A percentile compares a stretch with the other conserved stretches of the same genome.
Evolutionary conservation across 2,888 invertebrate genomes (phyloP).

Genomic region (Lycaena phlaeas): DNA sequence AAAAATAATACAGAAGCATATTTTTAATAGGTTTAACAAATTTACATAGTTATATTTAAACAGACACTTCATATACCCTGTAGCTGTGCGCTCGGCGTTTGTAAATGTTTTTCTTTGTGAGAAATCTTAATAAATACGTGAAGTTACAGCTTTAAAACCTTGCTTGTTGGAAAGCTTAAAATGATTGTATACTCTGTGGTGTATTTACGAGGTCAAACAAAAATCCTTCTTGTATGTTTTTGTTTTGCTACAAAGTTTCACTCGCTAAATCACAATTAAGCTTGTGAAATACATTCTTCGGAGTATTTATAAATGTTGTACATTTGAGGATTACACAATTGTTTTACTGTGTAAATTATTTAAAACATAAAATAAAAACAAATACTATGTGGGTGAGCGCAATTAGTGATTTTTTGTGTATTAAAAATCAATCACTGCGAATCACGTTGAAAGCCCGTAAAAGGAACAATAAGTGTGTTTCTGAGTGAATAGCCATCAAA

Average conservation of each 20-base stretch:
- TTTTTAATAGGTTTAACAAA: constrained; percentile 2
- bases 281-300: no score
- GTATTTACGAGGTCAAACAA: neutral
- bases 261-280: neutral
- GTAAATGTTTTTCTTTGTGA: constrained; percentile 6
- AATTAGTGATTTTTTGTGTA: no score
- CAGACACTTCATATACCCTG: neutral
- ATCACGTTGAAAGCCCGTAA: neutral
- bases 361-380: no score
- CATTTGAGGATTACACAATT: no score
- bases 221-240: neutral
- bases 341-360: no score
- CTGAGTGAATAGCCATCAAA: constrained; percentile 27
- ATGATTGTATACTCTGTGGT: neutral
- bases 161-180: constrained; percentile 2
- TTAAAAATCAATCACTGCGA: no score
- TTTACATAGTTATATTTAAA: neutral
- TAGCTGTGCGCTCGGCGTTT: neutral
- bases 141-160: neutral
- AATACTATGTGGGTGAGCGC: no score
- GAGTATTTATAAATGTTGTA: no score
- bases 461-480: constrained; percentile 15
- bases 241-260: neutral
- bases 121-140: constrained; percentile 7
- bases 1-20: no score